Percentiles rank a stretch among this genome's conserved stretches.
These are phyloP conservation scores for Scaptomyza montana DNA, from an alignment of 1,140 invertebrate species.

Conservation along the genomic window DNA sequence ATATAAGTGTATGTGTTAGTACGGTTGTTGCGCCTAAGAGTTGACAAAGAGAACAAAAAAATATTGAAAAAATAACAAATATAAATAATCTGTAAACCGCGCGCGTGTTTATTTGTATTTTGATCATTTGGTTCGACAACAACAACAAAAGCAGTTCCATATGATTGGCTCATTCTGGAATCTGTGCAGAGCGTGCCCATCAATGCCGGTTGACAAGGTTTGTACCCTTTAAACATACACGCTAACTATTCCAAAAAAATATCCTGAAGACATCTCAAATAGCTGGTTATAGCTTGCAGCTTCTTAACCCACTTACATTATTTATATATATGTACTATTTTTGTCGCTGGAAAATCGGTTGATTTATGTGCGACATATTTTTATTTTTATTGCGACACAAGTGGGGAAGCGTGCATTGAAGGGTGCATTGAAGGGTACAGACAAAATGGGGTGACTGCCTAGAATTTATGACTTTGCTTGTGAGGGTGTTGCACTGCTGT, in stretches of 20 bases:
- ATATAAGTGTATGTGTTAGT: slow-evolving; percentile 23
- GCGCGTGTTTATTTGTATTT: slow-evolving; percentile 69
- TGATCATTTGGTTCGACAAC: slow-evolving; percentile 59
- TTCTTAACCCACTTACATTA: slow-evolving; percentile 27
- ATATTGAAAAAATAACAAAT: slow-evolving; percentile 16
- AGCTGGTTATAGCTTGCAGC: slow-evolving; percentile 11
- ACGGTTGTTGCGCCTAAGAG: slow-evolving; percentile 56
- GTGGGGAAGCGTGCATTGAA: slow-evolving; percentile 40
- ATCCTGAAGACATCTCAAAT: not conserved
- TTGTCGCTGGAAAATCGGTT: slow-evolving; percentile 37
- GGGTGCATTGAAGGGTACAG: not conserved
- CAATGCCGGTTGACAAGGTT: slow-evolving; percentile 97
- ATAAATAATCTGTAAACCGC: slow-evolving; percentile 47
- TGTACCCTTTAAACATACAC: slow-evolving; percentile 58
- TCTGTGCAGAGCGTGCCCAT: slow-evolving; percentile 95
- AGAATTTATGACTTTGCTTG: slow-evolving; percentile 56
- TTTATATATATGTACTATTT: not conserved
- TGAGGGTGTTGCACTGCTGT: slow-evolving; percentile 45
- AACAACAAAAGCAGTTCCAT: slow-evolving; percentile 84
- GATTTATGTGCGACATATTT: slow-evolving; percentile 73
- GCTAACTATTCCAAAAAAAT: not conserved
- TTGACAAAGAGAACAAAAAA: slow-evolving; percentile 33
- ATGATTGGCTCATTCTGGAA: slow-evolving; percentile 98
- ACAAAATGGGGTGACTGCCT: slow-evolving; percentile 61
- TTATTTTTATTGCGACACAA: slow-evolving; percentile 73